Base-by-base conservation (phyloP, 2,888 invertebrate species). In the Pyralis farinalis region DNA sequence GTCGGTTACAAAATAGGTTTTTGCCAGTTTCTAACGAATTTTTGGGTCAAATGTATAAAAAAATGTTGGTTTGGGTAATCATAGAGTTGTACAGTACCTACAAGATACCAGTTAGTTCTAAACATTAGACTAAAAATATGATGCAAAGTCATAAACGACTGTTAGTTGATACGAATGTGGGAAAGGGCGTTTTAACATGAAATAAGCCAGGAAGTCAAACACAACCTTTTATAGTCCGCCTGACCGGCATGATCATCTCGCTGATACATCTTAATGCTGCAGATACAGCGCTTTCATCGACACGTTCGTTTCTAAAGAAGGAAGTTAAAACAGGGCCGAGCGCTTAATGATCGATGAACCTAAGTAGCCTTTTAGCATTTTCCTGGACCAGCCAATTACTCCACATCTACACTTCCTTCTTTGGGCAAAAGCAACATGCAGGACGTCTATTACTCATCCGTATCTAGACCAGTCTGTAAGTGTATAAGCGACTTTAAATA, bases 321-420 rank as follows among this genome's bases (percentile, higher is more conserved):
- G 65, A 70, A 66, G 55, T 57, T 39, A 55, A 58, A 63, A 58
- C 48, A 50, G 55, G 54, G 51, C 55, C 49, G 49, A 54, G 44
- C 49, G 53, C 49, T 51, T 63, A 69, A 65, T 71, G 68, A 72
- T 74, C 68, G 66, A 71, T 66, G 65, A 59, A 69, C 64, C 55
- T 59, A 56, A 68, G 60, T 70, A 63, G 63, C 60, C 63, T 67
- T 66, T 67, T 65, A 69, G 58, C 59, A 58, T 62, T 66, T 75
- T 77, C 78, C 71, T 68, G 64, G 65, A 65, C 56, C 52, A 52
- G 53, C 58, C 68, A 73, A 72, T 71, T 73, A 73, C 65, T 75
- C 66, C 52, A 67, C 70, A 73, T 73, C 71, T 64, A 69, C 68
- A 78, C 76, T 76, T 78, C 80, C 80, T 74, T 66, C 59, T 77